Base-by-base conservation (phyloP, 2,797 vertebrate species). In the Hypotaenidia philippensis region DNA sequence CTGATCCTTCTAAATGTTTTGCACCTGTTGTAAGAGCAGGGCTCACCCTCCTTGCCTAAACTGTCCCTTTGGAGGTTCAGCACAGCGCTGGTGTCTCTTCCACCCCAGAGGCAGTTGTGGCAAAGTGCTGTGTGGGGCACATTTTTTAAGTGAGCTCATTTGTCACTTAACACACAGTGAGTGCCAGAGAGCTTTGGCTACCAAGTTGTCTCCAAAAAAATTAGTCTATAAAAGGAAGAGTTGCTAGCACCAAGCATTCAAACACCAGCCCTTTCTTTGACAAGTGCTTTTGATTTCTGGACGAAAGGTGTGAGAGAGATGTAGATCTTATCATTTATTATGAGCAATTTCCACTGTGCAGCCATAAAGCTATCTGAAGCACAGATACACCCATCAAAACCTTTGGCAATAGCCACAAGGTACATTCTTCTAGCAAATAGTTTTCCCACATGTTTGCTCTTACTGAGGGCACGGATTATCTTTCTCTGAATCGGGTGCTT, bases 161-260 rank as follows among this genome's bases (percentile, higher is more conserved):
- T 45, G 38, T 65, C 79, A 27, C 63, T 34, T 29, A 4, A 7
- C 34, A 71, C 47, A 5, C 3, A 12, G 34, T 0, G 1, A 65
- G 53, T 3, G 2, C n/a, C 36, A 27, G 7, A 56, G 38, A 47
- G 38, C 65, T 81, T 56, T 47, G 71, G 22, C 74, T 63, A 4
- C 55, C 7, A 6, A 31, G 19, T 23, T 31, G 12, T 49, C 71
- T 27, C 63, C 38, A 29, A 41, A 75, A 19, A 31, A 34, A 15
- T 13, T 0, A 1, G 9, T 52, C 5, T 0, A 0, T 59, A 1
- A 18, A 70, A n/a, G 27, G 29, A 76, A 68, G 45, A 83, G 34
- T 52, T 80, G 53, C 44, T 65, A 47, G n/a, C 4, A 0, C 59
- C 78, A 55, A 9, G 20, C 64, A 11, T 49, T n/a, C 57, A 40